Conservation (phyloP, 1,140 invertebrate genomes). For the Listronotus bonariensis region DNA sequence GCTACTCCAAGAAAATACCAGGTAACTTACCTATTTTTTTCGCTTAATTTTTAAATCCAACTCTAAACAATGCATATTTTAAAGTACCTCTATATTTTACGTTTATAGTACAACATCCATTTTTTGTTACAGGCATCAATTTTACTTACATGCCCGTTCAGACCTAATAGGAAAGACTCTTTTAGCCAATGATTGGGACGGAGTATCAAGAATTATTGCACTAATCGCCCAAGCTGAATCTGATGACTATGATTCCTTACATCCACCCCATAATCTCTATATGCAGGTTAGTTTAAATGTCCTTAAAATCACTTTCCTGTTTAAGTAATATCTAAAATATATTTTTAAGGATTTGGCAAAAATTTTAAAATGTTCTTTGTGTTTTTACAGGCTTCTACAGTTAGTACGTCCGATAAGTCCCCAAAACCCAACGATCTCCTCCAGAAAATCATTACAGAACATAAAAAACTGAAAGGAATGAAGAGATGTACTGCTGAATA, state of each 20-base stretch:
- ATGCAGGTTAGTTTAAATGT: slow-evolving; percentile 57
- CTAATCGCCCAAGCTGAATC: slow-evolving; percentile 75
- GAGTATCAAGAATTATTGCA: slow-evolving; percentile 74
- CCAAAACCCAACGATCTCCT: slow-evolving; percentile 68
- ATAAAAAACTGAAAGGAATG: slow-evolving; percentile 64
- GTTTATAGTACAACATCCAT: too few species aligned
- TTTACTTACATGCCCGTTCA: slow-evolving; percentile 78
- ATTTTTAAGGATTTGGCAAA: too few species aligned
- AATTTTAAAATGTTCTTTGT: neutral
- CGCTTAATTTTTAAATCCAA: too few species aligned
- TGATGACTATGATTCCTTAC: slow-evolving; percentile 68
- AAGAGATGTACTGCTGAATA: slow-evolving; percentile 72
- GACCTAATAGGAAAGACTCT: slow-evolving; percentile 75
- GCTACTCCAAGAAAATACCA: slow-evolving; percentile 80
- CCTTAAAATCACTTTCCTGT: too few species aligned
- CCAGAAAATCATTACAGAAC: slow-evolving; percentile 66
- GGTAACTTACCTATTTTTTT: too few species aligned
- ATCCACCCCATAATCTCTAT: slow-evolving; percentile 64
- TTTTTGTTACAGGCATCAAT: slow-evolving; percentile 69
- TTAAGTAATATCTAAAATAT: too few species aligned
- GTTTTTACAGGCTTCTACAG: slow-evolving; percentile 35
- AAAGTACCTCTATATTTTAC: too few species aligned
- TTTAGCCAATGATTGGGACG: slow-evolving; percentile 68
- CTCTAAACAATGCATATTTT: too few species aligned
- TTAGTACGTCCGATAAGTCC: slow-evolving; percentile 53